Evolutionary conservation across 2,888 invertebrate species (phyloP), one percentile per base, ranked within the genome.

Genomic region (Eurytoma adleriae): DNA sequence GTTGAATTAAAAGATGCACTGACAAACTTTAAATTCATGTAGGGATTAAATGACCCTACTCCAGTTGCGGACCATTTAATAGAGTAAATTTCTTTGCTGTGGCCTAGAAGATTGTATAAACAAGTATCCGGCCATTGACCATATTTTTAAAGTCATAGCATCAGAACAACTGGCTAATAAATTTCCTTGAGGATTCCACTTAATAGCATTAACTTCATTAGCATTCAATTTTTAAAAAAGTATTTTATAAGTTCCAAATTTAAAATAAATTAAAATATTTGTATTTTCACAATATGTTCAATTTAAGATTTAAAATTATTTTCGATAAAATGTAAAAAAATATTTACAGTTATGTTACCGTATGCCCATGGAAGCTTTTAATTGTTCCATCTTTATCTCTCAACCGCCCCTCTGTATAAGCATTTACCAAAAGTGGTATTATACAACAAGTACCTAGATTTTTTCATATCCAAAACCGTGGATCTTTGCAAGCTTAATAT

Each of bases 11-110:
- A 99, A 52, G 99, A 99, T 69, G 99, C 99, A 90, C 98, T 99
- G 52, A 99, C 99, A 86, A 99, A 92, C 76, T 98, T 97, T 74
- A 99, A 93, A 91, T 97, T 98, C 94, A 98, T 97, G 88, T 98
- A 99, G 12, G 99, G 98, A 92, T 99, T 99, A 86, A 95, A 95
- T 54, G 99, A 99, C 5, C 98, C 98, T 0, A 98, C 97, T 0
- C 99, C 99, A 12, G 99, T 99, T 0, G 99, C 99, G 81, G 98
- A 98, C 99, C 99, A 99, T 91, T 99, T 99, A 82, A 99, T 99
- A 14, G 99, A 99, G 91, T 99, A 99, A 84, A 99, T 99, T 92
- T 99, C 99, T 92, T 99, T 99, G 86, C 95, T 97, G 91, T 99
- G 99, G 14, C 99, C 99, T 92, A 98, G 97, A 54, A 98, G 92